Percentiles rank a stretch among this genome's conserved stretches.
phyloP scores from a whole-genome alignment of 2,797 vertebrate species.

The Artibeus jamaicensis region DNA sequence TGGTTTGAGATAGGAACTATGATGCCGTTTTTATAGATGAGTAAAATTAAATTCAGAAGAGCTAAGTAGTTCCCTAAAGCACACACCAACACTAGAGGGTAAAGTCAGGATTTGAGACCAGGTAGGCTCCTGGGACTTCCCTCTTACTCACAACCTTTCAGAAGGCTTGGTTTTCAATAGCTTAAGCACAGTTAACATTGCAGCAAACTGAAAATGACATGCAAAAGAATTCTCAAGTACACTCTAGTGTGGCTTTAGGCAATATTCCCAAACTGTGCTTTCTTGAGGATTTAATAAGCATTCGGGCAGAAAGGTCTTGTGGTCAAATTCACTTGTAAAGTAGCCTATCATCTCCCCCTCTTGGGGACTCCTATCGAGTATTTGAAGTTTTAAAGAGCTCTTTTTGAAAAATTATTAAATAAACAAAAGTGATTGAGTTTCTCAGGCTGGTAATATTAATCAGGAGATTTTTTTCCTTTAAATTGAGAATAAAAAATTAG shows the following conservation, averaged over 20 bases:
- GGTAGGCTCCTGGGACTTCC: neutral
- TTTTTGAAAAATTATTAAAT: neutral
- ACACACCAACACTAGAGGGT: neutral
- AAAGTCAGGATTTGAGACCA: neutral
- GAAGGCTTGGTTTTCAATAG: neutral
- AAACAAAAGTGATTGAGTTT: neutral
- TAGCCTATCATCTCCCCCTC: neutral
- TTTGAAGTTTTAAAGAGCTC: neutral
- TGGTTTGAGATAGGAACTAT: neutral
- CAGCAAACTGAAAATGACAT: neutral
- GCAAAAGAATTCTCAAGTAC: neutral
- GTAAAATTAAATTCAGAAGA: neutral
- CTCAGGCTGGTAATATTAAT: neutral
- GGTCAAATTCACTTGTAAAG: neutral
- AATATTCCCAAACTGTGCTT: neutral
- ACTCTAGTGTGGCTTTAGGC: neutral
- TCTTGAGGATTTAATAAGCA: neutral
- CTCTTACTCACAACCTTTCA: neutral
- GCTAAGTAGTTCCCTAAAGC: neutral
- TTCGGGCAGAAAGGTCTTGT: neutral
- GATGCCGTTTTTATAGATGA: neutral
- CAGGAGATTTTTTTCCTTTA: neutral
- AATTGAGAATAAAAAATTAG: neutral
- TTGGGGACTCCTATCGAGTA: neutral
- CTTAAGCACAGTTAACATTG: neutral